Percentiles rank a stretch among this genome's conserved stretches.
Evolutionary conservation across 2,888 invertebrate species (phyloP).

Genomic region (Chalcis sispes): DNA sequence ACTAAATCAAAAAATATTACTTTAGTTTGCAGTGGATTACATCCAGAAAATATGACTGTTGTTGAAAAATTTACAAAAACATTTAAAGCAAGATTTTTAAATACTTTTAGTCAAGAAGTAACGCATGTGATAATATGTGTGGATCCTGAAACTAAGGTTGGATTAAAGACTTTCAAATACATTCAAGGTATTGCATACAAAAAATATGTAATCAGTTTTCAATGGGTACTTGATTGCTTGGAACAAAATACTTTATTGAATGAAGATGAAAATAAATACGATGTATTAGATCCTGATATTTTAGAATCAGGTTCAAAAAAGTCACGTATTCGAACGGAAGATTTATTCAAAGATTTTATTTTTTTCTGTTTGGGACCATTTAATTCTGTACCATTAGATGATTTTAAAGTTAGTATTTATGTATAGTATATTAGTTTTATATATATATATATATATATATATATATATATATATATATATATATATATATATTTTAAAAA

Average conservation of each 20-base stretch:
- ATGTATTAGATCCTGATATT: constrained; percentile 64
- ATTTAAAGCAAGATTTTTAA: constrained; percentile 59
- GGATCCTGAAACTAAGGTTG: constrained; percentile 56
- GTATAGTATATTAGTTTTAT: not conserved
- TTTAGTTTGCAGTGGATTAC: constrained; percentile 66
- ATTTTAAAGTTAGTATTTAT: constrained; percentile 64
- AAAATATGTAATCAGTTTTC: constrained; percentile 66
- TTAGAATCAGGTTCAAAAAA: constrained; percentile 64
- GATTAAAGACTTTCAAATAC: constrained; percentile 68
- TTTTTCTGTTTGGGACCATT: constrained; percentile 67
- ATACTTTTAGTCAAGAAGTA: constrained; percentile 61
- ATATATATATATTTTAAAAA: constrained; percentile 1
- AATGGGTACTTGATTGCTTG: constrained; percentile 66
- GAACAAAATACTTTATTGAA: constrained; percentile 58
- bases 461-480: not conserved
- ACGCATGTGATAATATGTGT: constrained; percentile 68
- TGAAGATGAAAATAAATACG: constrained; percentile 67
- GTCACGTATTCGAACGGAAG: constrained; percentile 61
- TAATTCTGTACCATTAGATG: constrained; percentile 58
- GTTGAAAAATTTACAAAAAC: constrained; percentile 61
- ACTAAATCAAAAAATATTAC: constrained; percentile 47
- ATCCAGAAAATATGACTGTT: constrained; percentile 51
- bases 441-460: not conserved
- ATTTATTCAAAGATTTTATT: constrained; percentile 65
- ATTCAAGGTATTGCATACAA: constrained; percentile 67